Base-by-base conservation (phyloP, 2,113 vertebrate genomes). In the Aramus guarauna region DNA sequence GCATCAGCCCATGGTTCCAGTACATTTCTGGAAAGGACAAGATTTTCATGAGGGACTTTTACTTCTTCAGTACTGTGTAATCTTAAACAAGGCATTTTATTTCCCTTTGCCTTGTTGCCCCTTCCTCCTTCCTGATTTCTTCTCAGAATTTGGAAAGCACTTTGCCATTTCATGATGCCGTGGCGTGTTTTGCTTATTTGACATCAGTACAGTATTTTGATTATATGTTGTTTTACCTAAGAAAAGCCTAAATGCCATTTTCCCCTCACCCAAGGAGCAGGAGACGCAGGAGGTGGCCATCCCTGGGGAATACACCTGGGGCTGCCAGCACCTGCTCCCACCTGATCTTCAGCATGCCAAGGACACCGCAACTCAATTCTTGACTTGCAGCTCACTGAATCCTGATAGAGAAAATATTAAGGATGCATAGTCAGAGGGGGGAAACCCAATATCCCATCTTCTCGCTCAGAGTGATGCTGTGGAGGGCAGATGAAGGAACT, bases 291-390 rank as follows among this genome's bases (percentile, higher is more conserved):
- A 62, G 21, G 26, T 48, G n/a, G 47, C 41, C 4, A 0, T 56
- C 32, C 41, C 0, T 0, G 48, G 19, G 26, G 17, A 48, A 60
- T 6, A 36, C 16, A 41, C 3, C 21, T 10, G 4, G 29, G 11
- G 30, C 53, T 48, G 55, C 39, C 41, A 66, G 36, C 27, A n/a
- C 23, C 55, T 0, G 0, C 39, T n/a, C 43, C 37, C 45, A 47
- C 24, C 18, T n/a, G 3, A 39, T 9, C 23, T 11, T 39, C 39
- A 39, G 39, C 11, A 39, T 39, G 39, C 39, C 41, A 2, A 58
- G 41, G 58, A 71, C 34, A 13, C 34, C 0, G 0, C 18, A 9
- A 6, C n/a, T 52, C 36, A 45, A 1, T 24, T 48, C 36, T 48
- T 53, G 20, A 37, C n/a, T 71, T 52, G 37, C 34, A 52, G 67